These are phyloP conservation scores for Aporrectodea caliginosa DNA, from an alignment of 1,140 invertebrate genomes.

Conservation along the genomic window DNA sequence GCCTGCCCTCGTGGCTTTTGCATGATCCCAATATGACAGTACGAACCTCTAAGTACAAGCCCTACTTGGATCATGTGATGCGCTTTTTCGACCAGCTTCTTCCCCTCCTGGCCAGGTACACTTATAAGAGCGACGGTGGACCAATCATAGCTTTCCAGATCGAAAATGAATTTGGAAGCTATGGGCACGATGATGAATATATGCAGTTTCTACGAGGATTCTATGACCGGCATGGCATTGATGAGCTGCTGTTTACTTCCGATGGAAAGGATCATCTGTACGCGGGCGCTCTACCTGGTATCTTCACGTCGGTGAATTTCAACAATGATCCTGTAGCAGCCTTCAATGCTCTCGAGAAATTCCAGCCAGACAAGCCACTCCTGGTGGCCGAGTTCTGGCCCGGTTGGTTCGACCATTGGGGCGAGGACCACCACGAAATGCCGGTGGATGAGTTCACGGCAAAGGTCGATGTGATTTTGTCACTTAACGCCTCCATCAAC, in stretches of 20 bases:
- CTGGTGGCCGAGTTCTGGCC: slow-evolving; percentile 63
- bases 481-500: slow-evolving; percentile 59
- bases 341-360: slow-evolving; percentile 48
- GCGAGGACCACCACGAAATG: slow-evolving; percentile 36
- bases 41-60: slow-evolving; percentile 56
- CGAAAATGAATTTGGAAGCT: slow-evolving; percentile 26
- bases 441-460: not conserved
- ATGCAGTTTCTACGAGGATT: not conserved
- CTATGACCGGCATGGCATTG: slow-evolving; percentile 44
- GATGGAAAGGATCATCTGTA: slow-evolving; percentile 42
- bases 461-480: slow-evolving; percentile 45
- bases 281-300: slow-evolving; percentile 1
- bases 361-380: slow-evolving; percentile 59
- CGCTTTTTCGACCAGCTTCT: slow-evolving; percentile 62
- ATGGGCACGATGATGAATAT: not conserved
- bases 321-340: slow-evolving; percentile 36
- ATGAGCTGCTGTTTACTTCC: slow-evolving; percentile 55
- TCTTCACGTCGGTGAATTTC: not conserved
- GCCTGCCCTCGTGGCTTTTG: slow-evolving; percentile 67
- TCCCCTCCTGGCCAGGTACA: slow-evolving; percentile 56
- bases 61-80: slow-evolving; percentile 59
- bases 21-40: slow-evolving; percentile 57
- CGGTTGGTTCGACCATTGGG: slow-evolving; percentile 62
- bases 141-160: slow-evolving; percentile 74
- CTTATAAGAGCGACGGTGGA: slow-evolving; percentile 69